phyloP scores from a whole-genome alignment of 2,888 invertebrate genomes.

The Xanthorhoe designata region DNA sequence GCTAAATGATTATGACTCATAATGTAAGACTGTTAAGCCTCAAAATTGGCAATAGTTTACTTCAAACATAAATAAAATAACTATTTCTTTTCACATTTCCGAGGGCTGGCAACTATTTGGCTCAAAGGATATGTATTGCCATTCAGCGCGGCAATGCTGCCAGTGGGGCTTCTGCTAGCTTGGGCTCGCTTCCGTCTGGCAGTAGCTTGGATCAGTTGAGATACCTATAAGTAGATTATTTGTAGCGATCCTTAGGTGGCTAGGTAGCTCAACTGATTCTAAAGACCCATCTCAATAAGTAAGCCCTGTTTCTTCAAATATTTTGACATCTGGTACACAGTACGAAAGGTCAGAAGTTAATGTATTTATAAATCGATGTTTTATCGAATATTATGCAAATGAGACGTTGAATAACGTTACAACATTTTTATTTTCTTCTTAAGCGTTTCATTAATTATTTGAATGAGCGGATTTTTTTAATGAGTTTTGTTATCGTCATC shows the following conservation, averaged over 20 bases:
- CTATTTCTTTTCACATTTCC: too few species aligned
- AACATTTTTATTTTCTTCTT: constrained; percentile 15
- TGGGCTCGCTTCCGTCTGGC: too few species aligned
- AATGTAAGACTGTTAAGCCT: constrained; percentile 23
- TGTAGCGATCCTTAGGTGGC: too few species aligned
- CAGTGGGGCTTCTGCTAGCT: too few species aligned
- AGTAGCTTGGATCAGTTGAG: too few species aligned
- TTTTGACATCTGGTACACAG: constrained; percentile 19
- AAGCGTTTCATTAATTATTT: not conserved
- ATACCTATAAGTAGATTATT: too few species aligned
- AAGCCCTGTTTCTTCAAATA: not conserved
- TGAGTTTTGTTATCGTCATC: not conserved
- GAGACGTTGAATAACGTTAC: constrained; percentile 4
- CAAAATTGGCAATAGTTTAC: not conserved
- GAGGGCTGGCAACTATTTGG: too few species aligned
- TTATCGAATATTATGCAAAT: constrained; percentile 33
- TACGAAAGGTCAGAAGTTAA: constrained; percentile 33
- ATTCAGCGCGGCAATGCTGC: too few species aligned
- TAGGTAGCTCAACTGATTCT: too few species aligned
- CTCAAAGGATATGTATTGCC: too few species aligned
- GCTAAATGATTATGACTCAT: constrained; percentile 25
- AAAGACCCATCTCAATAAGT: too few species aligned
- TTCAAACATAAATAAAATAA: not conserved
- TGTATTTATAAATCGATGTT: constrained; percentile 19
- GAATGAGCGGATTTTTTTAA: not conserved